These are phyloP conservation scores for Drosophila kanapiae DNA, from an alignment of 1,140 invertebrate genomes.

Conservation along the genomic window DNA sequence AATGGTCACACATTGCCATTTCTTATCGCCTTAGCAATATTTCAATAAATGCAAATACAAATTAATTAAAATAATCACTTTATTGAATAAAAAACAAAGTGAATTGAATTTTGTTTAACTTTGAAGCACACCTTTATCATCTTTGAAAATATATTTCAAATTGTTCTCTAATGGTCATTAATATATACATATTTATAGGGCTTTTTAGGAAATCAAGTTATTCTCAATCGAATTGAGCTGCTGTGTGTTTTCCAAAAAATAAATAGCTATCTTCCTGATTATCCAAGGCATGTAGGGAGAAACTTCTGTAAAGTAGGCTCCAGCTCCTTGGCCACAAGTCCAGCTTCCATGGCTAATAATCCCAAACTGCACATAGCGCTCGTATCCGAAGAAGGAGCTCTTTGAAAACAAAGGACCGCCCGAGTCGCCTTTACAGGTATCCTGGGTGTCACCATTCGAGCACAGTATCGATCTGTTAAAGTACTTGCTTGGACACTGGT, in stretches of 20 bases:
- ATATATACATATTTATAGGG: neutral
- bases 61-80: neutral
- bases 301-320: neutral
- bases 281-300: constrained; percentile 3
- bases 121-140: neutral
- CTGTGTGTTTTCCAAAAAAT: neutral
- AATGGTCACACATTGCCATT: neutral
- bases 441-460: neutral
- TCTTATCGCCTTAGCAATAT: neutral
- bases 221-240: neutral
- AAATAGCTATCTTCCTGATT: neutral
- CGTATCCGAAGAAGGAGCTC: neutral
- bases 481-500: neutral
- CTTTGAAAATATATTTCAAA: neutral
- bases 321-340: constrained; percentile 7
- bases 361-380: neutral
- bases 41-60: neutral
- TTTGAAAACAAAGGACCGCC: neutral
- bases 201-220: neutral
- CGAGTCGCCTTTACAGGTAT: constrained; percentile 5
- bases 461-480: neutral
- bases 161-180: neutral
- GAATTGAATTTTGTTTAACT: neutral
- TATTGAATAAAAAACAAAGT: neutral
- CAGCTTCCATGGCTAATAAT: neutral